Percentiles rank a stretch among this genome's conserved stretches.
These are phyloP conservation scores for Telmatherina bonti DNA, from an alignment of 2,797 vertebrate genomes.

Conservation along the genomic window DNA sequence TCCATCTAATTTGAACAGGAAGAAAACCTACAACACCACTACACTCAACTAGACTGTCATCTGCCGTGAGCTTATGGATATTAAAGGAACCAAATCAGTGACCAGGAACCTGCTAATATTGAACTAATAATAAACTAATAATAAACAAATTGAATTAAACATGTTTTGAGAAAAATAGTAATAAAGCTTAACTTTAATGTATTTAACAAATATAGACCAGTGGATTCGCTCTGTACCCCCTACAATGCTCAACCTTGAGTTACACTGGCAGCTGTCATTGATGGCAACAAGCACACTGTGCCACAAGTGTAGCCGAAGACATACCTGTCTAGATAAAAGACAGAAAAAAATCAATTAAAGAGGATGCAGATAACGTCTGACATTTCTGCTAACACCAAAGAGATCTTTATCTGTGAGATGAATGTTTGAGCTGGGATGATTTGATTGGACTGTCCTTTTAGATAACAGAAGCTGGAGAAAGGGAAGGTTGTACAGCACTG, in stretches of 20 bases:
- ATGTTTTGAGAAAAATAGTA: background rate
- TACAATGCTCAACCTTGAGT: slow-evolving; percentile 31
- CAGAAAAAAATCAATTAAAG: slow-evolving; percentile 66
- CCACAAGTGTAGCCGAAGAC: slow-evolving; percentile 18
- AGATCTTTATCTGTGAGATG: slow-evolving; percentile 66
- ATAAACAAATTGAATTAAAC: background rate
- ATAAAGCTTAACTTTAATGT: background rate
- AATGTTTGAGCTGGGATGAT: slow-evolving; percentile 43
- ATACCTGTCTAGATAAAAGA: slow-evolving; percentile 46
- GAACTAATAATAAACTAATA: background rate
- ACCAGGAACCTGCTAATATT: background rate
- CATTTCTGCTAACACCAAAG: slow-evolving; percentile 58
- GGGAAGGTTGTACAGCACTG: background rate
- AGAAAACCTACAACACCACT: no score
- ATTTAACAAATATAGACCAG: slow-evolving; percentile 13
- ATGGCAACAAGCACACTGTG: slow-evolving; percentile 17
- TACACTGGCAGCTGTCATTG: slow-evolving; percentile 25
- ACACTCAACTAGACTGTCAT: no score
- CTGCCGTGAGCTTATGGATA: no score
- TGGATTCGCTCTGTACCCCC: slow-evolving; percentile 29
- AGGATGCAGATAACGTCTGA: slow-evolving; percentile 63
- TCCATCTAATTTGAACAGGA: no score
- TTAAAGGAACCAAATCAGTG: background rate
- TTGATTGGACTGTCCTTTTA: slow-evolving; percentile 52
- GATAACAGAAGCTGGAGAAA: slow-evolving; percentile 32